phyloP scores from a whole-genome alignment of 2,797 vertebrate species.

The Mus caroli region DNA sequence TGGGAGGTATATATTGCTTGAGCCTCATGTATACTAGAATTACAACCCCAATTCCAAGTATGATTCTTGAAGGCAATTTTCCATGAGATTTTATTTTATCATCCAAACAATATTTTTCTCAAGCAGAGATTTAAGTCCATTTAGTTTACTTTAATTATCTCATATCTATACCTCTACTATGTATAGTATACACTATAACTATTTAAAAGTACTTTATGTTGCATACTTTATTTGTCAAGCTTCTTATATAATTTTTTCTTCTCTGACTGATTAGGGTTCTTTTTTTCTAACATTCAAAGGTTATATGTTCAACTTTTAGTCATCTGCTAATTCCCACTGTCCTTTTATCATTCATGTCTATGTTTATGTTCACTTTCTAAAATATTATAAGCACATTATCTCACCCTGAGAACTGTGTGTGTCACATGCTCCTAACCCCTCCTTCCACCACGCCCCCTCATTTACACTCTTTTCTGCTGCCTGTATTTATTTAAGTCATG shows the following conservation, averaged over 20 bases:
- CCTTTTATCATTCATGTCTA: fast-evolving
- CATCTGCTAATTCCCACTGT: background rate
- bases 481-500: background rate
- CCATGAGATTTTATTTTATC: slow-evolving; percentile 31
- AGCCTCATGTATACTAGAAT: background rate
- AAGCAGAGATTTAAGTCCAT: background rate
- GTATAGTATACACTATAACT: background rate
- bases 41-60: background rate
- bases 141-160: slow-evolving; percentile 18
- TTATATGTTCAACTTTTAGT: background rate
- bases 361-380: slow-evolving; percentile 16
- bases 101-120: slow-evolving; percentile 3
- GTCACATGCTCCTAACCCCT: background rate
- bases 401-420: background rate
- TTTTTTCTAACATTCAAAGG: slow-evolving; percentile 14
- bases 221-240: background rate
- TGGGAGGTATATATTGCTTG: background rate
- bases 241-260: background rate
- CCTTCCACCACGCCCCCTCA: background rate
- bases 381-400: background rate
- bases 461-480: background rate
- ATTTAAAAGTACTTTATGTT: background rate
- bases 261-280: background rate
- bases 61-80: background rate
- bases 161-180: background rate